phyloP scores from a whole-genome alignment of 2,113 vertebrate genomes.

The Ageneiosus marmoratus region DNA sequence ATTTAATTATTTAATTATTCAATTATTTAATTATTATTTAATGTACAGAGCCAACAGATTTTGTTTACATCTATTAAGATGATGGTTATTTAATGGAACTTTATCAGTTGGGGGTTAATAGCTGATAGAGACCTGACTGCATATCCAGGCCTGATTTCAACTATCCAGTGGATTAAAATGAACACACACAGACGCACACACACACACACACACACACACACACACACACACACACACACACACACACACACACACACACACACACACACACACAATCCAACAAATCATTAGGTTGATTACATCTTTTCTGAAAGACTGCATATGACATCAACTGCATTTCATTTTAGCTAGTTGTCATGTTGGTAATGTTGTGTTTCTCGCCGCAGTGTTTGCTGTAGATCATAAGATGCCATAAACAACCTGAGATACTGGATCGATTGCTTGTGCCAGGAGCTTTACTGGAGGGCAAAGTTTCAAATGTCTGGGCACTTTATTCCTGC shows the following conservation, averaged over 20 bases:
- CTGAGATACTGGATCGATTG: conserved; percentile 38
- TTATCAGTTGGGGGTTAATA: conserved; percentile 57
- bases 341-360: conserved; percentile 6
- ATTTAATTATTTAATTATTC: too few relatives aligned
- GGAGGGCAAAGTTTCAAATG: conserved; percentile 43
- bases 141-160: conserved; percentile 43
- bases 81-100: conserved; percentile 57
- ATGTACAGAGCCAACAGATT: conserved; percentile 50
- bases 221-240: conserved; percentile 1
- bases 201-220: background rate
- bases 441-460: conserved; percentile 44
- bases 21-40: conserved; percentile 19
- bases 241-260: conserved; percentile 6
- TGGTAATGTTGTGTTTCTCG: conserved; percentile 10
- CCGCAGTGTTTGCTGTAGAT: conserved; percentile 15
- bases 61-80: conserved; percentile 60
- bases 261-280: background rate
- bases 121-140: conserved; percentile 43
- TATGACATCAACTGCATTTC: conserved; percentile 5
- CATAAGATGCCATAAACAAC: conserved; percentile 19
- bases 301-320: conserved; percentile 15
- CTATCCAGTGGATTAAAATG: conserved; percentile 29
- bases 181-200: background rate
- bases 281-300: conserved; percentile 42
- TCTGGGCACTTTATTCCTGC: conserved; percentile 24